Conservation (phyloP, 1,140 invertebrate genomes). For the Stenopsyche tienmushanensis region DNA sequence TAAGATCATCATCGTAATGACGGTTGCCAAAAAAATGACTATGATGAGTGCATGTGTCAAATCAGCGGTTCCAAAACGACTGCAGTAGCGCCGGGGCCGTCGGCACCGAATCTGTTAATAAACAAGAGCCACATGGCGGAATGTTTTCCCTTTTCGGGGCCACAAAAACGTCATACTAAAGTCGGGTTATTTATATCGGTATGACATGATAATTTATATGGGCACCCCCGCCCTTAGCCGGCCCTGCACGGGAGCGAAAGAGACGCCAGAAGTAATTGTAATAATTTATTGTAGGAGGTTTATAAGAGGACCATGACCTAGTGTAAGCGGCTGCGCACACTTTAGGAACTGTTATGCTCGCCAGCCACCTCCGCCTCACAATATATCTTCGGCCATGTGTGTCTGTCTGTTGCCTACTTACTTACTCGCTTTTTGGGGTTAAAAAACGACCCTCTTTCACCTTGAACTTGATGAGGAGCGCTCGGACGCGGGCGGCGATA, state of each 20-base stretch:
- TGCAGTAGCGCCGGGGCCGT: not conserved
- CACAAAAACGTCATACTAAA: slow-evolving; percentile 41
- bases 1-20: too few relatives aligned
- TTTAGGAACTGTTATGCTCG: not conserved
- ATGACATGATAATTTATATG: slow-evolving; percentile 42
- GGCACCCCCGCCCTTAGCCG: slow-evolving; percentile 24
- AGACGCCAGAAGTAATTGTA: slow-evolving; percentile 39
- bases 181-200: slow-evolving; percentile 39
- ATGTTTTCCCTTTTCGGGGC: slow-evolving; percentile 23
- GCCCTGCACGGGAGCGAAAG: slow-evolving; percentile 25
- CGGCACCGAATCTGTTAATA: slow-evolving; percentile 19
- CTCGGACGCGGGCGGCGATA: not conserved
- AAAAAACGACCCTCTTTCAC: slow-evolving; percentile 5
- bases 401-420: not conserved
- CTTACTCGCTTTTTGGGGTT: not conserved
- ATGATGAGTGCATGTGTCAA: too few relatives aligned
- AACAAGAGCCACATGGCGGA: slow-evolving; percentile 32
- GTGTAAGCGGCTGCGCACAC: slow-evolving; percentile 31
- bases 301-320: slow-evolving; percentile 40
- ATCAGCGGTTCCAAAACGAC: too few relatives aligned
- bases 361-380: too few relatives aligned
- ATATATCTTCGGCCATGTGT: not conserved
- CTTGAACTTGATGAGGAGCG: not conserved
- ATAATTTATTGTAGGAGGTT: slow-evolving; percentile 42
- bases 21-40: too few relatives aligned